A percentile compares a stretch with the other conserved stretches of the same genome.
Conservation (phyloP, 2,113 vertebrate genomes). For the Promerops cafer region DNA sequence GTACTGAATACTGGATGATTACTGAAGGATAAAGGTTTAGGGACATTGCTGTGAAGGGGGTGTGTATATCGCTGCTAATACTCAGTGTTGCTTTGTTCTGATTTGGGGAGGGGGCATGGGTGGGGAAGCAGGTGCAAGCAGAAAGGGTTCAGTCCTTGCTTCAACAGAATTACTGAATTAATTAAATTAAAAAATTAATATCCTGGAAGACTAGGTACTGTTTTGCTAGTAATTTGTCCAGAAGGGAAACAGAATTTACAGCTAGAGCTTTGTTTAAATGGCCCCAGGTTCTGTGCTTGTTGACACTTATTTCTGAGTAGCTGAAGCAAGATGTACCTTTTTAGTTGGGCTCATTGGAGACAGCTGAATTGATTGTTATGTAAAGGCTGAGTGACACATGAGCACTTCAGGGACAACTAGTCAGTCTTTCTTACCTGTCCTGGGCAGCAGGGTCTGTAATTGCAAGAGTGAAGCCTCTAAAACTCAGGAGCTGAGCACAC, state of each 20-base stretch:
- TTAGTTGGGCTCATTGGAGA: neutral
- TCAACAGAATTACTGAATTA: neutral
- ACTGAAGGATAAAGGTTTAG: neutral
- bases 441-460: neutral
- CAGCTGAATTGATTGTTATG: neutral
- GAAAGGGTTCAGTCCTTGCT: neutral
- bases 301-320: neutral
- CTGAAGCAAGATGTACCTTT: neutral
- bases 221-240: neutral
- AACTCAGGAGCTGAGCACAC: neutral
- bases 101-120: accelerated
- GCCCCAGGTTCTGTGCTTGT: neutral
- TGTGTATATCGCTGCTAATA: neutral
- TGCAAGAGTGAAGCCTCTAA: accelerated
- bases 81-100: neutral
- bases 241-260: neutral
- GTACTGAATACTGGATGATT: neutral
- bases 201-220: neutral
- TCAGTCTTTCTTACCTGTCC: neutral
- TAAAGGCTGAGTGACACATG: neutral
- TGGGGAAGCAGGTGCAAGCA: neutral
- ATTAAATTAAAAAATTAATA: neutral
- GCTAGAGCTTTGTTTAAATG: neutral
- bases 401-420: neutral
- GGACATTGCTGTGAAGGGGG: no score